These are phyloP conservation scores for Oasisia sp. DNA, from an alignment of 2,888 invertebrate species.

Conservation along the genomic window DNA sequence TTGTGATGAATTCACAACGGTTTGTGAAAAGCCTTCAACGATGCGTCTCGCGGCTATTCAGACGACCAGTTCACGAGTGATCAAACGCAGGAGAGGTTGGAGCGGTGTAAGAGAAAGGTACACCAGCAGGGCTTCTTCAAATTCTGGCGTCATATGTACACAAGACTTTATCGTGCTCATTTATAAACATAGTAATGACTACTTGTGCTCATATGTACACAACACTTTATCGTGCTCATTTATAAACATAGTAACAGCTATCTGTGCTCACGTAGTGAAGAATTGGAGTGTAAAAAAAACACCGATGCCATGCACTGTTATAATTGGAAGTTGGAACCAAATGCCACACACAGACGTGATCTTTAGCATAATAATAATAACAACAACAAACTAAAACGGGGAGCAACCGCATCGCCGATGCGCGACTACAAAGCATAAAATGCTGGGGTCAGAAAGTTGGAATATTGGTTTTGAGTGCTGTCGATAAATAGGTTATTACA, in stretches of 20 bases:
- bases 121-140: not conserved
- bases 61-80: not conserved
- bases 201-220: too few relatives aligned
- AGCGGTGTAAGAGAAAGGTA: not conserved
- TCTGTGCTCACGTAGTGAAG: too few relatives aligned
- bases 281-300: not conserved
- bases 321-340: not conserved
- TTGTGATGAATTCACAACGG: not conserved
- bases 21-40: not conserved
- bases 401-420: not conserved
- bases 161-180: too few relatives aligned
- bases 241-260: too few relatives aligned
- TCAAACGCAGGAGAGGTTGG: not conserved
- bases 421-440: too few relatives aligned
- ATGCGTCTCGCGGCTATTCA: not conserved
- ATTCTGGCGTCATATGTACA: not conserved
- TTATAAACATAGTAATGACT: too few relatives aligned
- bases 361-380: not conserved
- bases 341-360: not conserved
- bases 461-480: too few relatives aligned
- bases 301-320: too few relatives aligned
- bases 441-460: too few relatives aligned
- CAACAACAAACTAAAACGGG: not conserved
- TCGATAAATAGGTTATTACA: too few relatives aligned
- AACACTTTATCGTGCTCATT: too few relatives aligned